Percentiles rank a stretch among this genome's conserved stretches.
phyloP scores from a whole-genome alignment of 2,888 invertebrate genomes.

The Aphrophora alni region DNA sequence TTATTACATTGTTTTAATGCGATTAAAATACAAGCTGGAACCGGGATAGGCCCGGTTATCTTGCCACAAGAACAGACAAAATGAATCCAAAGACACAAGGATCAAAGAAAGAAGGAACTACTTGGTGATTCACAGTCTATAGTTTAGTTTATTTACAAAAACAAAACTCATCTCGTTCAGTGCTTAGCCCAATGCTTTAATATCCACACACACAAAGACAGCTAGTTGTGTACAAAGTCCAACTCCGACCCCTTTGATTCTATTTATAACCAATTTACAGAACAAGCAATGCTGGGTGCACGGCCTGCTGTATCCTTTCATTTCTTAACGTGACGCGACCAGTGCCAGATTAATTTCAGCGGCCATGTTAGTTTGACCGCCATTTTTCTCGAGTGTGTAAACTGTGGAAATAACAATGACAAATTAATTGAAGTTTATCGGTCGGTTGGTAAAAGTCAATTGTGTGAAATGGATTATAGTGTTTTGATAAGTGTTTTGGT shows the following conservation, averaged over 20 bases:
- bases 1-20: too few relatives aligned
- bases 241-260: neutral
- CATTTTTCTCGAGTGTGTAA: neutral
- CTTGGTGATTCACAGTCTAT: too few relatives aligned
- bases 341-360: neutral
- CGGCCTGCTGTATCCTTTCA: neutral
- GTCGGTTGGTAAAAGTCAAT: neutral
- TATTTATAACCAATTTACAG: neutral
- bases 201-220: too few relatives aligned
- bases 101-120: too few relatives aligned
- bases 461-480: neutral
- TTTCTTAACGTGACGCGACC: neutral
- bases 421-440: neutral
- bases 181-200: too few relatives aligned
- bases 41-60: too few relatives aligned
- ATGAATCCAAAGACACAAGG: too few relatives aligned
- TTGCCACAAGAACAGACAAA: too few relatives aligned
- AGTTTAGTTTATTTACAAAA: too few relatives aligned
- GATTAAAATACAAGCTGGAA: too few relatives aligned
- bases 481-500: neutral
- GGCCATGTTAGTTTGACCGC: neutral
- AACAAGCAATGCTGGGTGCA: neutral
- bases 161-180: too few relatives aligned
- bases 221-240: too few relatives aligned
- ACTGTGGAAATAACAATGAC: neutral